Evolutionary conservation across 2,113 vertebrate genomes (phyloP), one percentile per base, ranked within the genome.

Genomic region (Bambusicola thoracicus): DNA sequence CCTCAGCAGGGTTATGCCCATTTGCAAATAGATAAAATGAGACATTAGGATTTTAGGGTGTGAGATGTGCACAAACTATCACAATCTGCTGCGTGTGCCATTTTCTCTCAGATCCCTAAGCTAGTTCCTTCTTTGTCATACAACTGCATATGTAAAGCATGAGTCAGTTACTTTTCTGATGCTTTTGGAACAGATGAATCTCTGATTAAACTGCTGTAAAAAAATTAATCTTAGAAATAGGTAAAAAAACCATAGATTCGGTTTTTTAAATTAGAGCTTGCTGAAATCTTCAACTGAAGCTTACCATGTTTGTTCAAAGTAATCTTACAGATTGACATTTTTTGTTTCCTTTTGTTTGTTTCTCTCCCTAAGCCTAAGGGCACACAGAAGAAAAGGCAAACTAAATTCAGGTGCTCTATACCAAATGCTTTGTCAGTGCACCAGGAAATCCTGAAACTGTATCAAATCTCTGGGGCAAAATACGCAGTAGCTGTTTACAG

Each of bases 151-250:
- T 44, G 15, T 91, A 81, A 56, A 90, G 49, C 14, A 6, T 75
- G 86, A 93, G 34, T 80, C 87, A 95, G 40, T 82, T 84, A 53
- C 36, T 89, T 90, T 41, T 69, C 18, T 43, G 32, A 72, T 58
- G 36, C 29, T 80, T 92, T 81, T 82, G 74, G 67, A 95, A 74
- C 21, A 51, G 44, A 72, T 19, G 10, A 56, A 43, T 84, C 73
- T 91, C 91, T 92, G 76, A 85, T 30, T 41, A 91, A 32, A 67
- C 14, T 79, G 40, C 62, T 90, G 49, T 27, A 68, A 93, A 94
- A 80, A 88, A 34, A 53, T 61, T 15, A 76, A 68, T 80, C 44
- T 77, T 82, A 77, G 18, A 72, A 85, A 88, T 53, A 79, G n/a
- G 24, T 46, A 61, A 94, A 94, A 53, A 88, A 51, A n/a, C n/a